These are phyloP conservation scores for Aethes cnicana DNA, from an alignment of 2,888 invertebrate species.

Conservation along the genomic window DNA sequence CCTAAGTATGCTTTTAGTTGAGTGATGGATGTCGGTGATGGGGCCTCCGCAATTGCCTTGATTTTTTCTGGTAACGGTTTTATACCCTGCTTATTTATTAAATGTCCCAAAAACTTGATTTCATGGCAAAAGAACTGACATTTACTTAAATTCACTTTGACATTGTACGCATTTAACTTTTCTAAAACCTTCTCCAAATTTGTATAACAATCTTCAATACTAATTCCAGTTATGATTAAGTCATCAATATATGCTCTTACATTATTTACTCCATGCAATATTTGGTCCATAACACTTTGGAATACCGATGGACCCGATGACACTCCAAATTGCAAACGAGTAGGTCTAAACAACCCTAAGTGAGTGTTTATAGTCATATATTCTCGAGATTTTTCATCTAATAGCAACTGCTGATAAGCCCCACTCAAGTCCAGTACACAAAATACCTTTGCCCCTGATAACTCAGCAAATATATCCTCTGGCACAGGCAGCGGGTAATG, in stretches of 20 bases:
- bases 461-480: slow-evolving; percentile 27
- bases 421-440: slow-evolving; percentile 29
- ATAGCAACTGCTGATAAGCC: slow-evolving; percentile 25
- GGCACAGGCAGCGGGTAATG: slow-evolving; percentile 30
- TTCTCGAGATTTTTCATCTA: slow-evolving; percentile 20
- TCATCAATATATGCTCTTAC: slow-evolving; percentile 28
- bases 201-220: too few species aligned
- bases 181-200: too few species aligned
- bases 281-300: slow-evolving; percentile 29
- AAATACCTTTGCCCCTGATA: slow-evolving; percentile 25
- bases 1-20: slow-evolving; percentile 15
- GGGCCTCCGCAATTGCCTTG: slow-evolving; percentile 7
- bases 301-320: slow-evolving; percentile 27
- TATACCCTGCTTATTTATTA: too few species aligned
- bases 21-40: neutral
- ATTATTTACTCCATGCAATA: slow-evolving; percentile 20
- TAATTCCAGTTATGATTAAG: slow-evolving; percentile 13
- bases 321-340: slow-evolving; percentile 25
- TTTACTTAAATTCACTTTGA: too few species aligned
- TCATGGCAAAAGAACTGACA: too few species aligned
- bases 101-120: too few species aligned
- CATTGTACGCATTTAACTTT: too few species aligned
- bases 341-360: slow-evolving; percentile 20
- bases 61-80: too few species aligned
- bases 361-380: slow-evolving; percentile 20